These are phyloP conservation scores for Aphis gossypii DNA, from an alignment of 1,140 invertebrate species.

Conservation along the genomic window DNA sequence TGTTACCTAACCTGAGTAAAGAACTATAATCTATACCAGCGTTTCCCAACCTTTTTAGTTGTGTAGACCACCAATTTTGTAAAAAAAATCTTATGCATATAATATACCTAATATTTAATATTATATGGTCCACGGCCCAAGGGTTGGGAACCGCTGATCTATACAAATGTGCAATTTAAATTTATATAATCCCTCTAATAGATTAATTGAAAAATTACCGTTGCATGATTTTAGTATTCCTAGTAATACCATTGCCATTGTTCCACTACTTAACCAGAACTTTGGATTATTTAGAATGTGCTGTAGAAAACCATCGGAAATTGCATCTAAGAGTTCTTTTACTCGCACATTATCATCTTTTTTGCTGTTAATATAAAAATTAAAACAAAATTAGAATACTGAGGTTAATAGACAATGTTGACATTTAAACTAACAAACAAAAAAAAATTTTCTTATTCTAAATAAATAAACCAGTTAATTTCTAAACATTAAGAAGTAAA, in stretches of 20 bases:
- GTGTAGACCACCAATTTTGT: too few relatives aligned
- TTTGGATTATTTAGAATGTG: constrained; percentile 70
- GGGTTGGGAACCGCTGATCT: not conserved
- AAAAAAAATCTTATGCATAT: too few relatives aligned
- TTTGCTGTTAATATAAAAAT: constrained; percentile 69
- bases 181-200: not conserved
- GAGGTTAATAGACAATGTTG: not conserved
- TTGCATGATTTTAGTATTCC: constrained; percentile 73
- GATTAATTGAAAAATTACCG: constrained; percentile 62
- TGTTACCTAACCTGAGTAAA: not conserved
- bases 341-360: constrained; percentile 77
- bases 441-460: too few relatives aligned
- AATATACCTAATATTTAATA: too few relatives aligned
- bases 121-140: too few relatives aligned
- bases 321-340: constrained; percentile 76
- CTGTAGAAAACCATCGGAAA: constrained; percentile 72
- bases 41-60: too few relatives aligned
- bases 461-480: too few relatives aligned
- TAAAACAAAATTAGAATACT: constrained; percentile 7
- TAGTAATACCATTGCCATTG: constrained; percentile 74
- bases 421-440: too few relatives aligned
- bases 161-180: not conserved
- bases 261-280: constrained; percentile 75
- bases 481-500: too few relatives aligned
- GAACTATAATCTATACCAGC: too few relatives aligned